Conservation (phyloP, 2,888 invertebrate genomes). For the Creontiades dilutus region DNA sequence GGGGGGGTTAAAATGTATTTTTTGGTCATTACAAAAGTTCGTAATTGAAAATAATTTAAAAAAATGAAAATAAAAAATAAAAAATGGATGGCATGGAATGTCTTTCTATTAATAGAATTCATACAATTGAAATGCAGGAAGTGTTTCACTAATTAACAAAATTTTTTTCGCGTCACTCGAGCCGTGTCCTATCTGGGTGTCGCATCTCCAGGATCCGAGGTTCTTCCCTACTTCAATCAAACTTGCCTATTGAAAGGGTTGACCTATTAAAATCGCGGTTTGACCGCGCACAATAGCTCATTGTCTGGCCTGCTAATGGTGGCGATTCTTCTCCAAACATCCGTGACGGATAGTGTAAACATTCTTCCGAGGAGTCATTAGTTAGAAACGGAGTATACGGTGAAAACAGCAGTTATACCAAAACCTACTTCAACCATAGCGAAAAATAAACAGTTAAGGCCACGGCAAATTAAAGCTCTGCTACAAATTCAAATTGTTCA, state of each 20-base stretch:
- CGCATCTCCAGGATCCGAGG: not conserved
- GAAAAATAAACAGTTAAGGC: no score
- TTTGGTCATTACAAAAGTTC: no score
- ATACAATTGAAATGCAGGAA: not conserved
- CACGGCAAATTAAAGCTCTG: no score
- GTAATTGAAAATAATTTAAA: no score
- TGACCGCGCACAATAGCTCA: constrained; percentile 35
- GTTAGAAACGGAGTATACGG: not conserved
- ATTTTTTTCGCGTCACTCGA: not conserved
- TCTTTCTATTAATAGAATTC: no score
- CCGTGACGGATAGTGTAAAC: constrained; percentile 34
- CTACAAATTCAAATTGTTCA: no score
- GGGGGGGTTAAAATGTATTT: no score
- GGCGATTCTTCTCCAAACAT: not conserved
- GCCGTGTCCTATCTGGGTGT: not conserved
- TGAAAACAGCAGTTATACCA: no score
- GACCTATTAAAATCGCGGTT: constrained; percentile 5
- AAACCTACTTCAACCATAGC: no score
- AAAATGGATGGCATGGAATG: no score
- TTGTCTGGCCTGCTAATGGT: constrained; percentile 13
- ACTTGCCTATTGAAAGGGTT: not conserved
- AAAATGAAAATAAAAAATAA: no score
- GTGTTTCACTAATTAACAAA: not conserved
- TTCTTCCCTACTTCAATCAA: not conserved
- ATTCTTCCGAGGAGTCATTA: not conserved